Evolutionary conservation across 30 jellyfish, hydroid and myxozoan genomes (phyloP).

Genomic region (Hydractinia symbiolongicarpus): DNA sequence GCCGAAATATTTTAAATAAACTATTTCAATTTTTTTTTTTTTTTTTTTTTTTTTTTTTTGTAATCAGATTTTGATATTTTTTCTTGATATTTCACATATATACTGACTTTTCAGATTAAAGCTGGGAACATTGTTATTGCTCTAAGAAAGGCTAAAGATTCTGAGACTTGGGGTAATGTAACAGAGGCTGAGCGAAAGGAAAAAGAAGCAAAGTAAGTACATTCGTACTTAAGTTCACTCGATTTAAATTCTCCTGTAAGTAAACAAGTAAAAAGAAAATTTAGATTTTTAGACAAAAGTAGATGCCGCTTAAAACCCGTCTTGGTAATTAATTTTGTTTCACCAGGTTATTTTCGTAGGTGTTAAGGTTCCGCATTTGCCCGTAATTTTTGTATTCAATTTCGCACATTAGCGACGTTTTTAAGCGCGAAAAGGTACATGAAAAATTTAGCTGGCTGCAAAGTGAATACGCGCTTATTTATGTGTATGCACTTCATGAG

Average conservation of each 20-base stretch:
- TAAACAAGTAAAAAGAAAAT: not conserved
- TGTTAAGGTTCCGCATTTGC: too few relatives aligned
- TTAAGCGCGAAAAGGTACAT: too few relatives aligned
- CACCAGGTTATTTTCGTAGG: too few relatives aligned
- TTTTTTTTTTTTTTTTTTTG: not conserved
- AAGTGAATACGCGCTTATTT: too few relatives aligned
- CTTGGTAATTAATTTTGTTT: too few relatives aligned
- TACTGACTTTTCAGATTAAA: constrained; percentile 46
- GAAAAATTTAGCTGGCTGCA: too few relatives aligned
- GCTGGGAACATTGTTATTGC: constrained; percentile 62
- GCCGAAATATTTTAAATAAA: too few relatives aligned
- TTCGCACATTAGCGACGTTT: too few relatives aligned
- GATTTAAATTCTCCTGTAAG: not conserved
- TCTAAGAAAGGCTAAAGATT: constrained; percentile 44
- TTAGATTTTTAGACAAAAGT: too few relatives aligned
- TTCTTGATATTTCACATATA: not conserved
- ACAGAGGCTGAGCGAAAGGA: constrained; percentile 53
- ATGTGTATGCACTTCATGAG: too few relatives aligned
- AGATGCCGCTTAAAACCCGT: too few relatives aligned
- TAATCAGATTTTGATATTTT: not conserved
- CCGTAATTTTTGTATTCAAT: too few relatives aligned
- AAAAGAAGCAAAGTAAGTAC: constrained; percentile 66
- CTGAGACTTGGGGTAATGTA: constrained; percentile 60
- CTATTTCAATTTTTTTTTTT: not conserved
- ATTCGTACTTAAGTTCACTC: not conserved